phyloP scores from a whole-genome alignment of 2,797 vertebrate species.

The Momotus momota region DNA sequence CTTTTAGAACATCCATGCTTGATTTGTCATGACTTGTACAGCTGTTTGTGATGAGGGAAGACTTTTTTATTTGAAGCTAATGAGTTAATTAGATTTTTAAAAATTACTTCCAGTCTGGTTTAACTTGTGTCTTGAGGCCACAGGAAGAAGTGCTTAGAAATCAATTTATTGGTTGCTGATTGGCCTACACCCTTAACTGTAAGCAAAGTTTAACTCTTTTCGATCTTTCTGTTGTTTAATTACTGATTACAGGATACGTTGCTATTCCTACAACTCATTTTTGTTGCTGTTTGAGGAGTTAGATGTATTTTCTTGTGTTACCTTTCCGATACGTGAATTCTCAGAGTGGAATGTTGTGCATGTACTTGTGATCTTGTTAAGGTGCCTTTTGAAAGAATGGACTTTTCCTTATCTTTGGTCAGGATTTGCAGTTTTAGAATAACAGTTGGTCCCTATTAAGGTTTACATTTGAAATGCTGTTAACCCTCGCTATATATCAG shows the following conservation, averaged over 20 bases:
- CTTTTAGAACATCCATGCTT: background rate
- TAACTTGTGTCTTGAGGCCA: background rate
- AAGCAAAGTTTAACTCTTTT: background rate
- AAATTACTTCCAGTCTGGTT: background rate
- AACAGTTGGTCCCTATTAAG: fast-evolving
- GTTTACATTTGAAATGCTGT: background rate
- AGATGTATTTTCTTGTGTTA: background rate
- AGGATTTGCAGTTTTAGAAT: background rate
- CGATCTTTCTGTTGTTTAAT: background rate
- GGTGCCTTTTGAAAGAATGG: background rate
- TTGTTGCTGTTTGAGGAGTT: background rate
- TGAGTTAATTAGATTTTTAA: background rate
- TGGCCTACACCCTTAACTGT: background rate
- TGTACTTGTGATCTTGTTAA: background rate
- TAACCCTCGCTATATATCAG: background rate
- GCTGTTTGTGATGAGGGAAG: background rate
- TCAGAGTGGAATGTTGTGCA: background rate
- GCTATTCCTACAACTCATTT: background rate
- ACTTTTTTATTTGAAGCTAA: background rate
- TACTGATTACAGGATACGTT: background rate
- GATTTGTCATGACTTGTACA: background rate
- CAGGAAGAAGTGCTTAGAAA: background rate
- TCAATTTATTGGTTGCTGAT: background rate
- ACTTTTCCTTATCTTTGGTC: background rate
- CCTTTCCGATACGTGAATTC: background rate